phyloP scores from a whole-genome alignment of 2,797 vertebrate species.

The Brotula barbata region DNA sequence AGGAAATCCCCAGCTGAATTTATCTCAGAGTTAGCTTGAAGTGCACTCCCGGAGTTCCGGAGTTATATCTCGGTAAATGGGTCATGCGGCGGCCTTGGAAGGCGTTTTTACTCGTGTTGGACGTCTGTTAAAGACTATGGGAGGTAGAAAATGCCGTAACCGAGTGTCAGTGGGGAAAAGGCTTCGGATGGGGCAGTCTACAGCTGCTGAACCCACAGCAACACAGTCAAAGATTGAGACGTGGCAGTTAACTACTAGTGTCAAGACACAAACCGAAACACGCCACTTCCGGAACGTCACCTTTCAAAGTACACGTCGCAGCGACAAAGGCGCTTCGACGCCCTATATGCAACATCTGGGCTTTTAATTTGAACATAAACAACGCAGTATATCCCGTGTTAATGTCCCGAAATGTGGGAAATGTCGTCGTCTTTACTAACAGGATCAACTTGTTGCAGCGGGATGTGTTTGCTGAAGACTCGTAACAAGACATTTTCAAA shows the following conservation, averaged over 20 bases:
- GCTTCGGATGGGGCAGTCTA: not conserved
- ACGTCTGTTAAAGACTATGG: not conserved
- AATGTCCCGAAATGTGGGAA: not conserved
- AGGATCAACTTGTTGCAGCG: slow-evolving; percentile 62
- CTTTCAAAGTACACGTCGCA: slow-evolving; percentile 48
- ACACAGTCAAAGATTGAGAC: slow-evolving; percentile 80
- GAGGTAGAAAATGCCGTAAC: not conserved
- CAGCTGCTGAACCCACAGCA: slow-evolving; percentile 23
- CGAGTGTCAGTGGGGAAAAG: slow-evolving; percentile 8
- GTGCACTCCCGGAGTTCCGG: slow-evolving; percentile 39
- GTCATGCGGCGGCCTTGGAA: not conserved
- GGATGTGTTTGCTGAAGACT: slow-evolving; percentile 36
- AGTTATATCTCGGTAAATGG: slow-evolving; percentile 40
- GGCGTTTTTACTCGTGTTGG: not conserved
- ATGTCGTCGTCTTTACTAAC: slow-evolving; percentile 6
- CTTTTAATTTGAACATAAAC: slow-evolving; percentile 52
- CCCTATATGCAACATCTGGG: fast-evolving
- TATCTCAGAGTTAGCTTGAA: slow-evolving; percentile 33
- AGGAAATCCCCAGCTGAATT: slow-evolving; percentile 60
- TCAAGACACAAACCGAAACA: not conserved
- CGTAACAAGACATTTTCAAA: slow-evolving; percentile 4
- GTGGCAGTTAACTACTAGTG: slow-evolving; percentile 80
- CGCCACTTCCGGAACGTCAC: fast-evolving
- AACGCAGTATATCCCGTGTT: not conserved
- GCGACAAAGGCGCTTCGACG: fast-evolving